phyloP scores from a whole-genome alignment of 2,888 invertebrate species.

The Tetragnatha montana region DNA sequence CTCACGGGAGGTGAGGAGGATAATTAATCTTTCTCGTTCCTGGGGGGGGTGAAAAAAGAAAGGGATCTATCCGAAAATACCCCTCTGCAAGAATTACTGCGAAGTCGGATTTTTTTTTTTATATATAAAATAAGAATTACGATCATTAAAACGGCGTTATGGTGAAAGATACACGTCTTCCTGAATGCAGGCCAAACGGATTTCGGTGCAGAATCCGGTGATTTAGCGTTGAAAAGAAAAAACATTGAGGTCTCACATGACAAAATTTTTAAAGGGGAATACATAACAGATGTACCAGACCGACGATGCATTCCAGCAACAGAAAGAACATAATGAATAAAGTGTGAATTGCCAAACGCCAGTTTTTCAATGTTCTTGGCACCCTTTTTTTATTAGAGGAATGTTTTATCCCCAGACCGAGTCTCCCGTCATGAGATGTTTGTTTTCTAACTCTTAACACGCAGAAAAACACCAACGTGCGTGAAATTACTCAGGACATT shows the following conservation, averaged over 20 bases:
- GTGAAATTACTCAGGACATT: neutral
- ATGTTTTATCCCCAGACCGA: neutral
- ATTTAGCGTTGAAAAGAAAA: too few relatives aligned
- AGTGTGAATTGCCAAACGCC: neutral
- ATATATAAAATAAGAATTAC: neutral
- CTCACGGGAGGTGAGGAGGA: conserved; percentile 9
- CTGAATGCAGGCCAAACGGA: too few relatives aligned
- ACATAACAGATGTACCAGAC: too few relatives aligned
- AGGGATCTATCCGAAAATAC: neutral
- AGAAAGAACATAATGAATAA: neutral
- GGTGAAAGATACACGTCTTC: too few relatives aligned
- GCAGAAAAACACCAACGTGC: neutral
- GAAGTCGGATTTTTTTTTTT: neutral
- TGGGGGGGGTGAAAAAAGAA: neutral
- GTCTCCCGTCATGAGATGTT: neutral
- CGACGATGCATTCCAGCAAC: neutral
- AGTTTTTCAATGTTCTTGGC: neutral
- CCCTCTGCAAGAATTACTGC: neutral
- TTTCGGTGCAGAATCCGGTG: too few relatives aligned
- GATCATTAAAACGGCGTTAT: neutral
- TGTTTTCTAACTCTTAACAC: neutral
- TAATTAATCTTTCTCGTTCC: conserved; percentile 22
- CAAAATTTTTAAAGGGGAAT: neutral
- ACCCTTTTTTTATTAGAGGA: neutral
- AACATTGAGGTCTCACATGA: neutral